Base-by-base conservation (phyloP, 2,797 vertebrate genomes). In the Pterois miles region DNA sequence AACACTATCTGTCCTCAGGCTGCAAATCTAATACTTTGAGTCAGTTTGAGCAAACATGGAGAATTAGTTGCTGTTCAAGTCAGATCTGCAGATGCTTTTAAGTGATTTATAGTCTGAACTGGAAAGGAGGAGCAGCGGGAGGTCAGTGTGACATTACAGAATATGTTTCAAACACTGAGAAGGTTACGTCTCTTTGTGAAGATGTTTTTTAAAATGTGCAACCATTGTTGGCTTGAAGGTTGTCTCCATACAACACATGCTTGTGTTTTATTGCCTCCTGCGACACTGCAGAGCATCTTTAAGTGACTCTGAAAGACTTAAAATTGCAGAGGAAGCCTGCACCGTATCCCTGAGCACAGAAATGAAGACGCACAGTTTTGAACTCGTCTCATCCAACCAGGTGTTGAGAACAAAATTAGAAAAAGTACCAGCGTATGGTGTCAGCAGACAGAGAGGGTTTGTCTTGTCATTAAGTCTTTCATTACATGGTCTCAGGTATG, bases 251-350 rank as follows among this genome's bases (percentile, higher is more conserved):
- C 48, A 36, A 23, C 60, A 25, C 46, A 3, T 33, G 1, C 63
- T 65, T 33, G 65, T 56, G 64, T 33, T 76, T 74, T 31, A 48
- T 40, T 29, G 27, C 69, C 48, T 67, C 64, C 62, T 25, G 29
- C 3, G 14, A 54, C 34, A 25, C 40, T 25, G 29, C 65, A 33
- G 65, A 2, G 4, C 6, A 13, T 77, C 65, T 40, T 65, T 3
- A 59, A 76, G 58, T 8, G 22, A 64, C 64, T 57, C 60, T 31
- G 54, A 70, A 50, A 63, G 40, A 4, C 25, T 38, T 11, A 43
- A 76, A 79, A 76, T 53, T 58, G 65, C 67, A 1, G 18, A 48
- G 18, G 43, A 48, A 20, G 20, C 43, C n/a, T 8, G 40, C 40
- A 43, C 18, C 1, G 12, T 76, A 57, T 62, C 16, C 22, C 53